A percentile compares a stretch with the other conserved stretches of the same genome.
phyloP scores from a whole-genome alignment of 64 coral and sea anemone genomes.

The Catalaphyllia jardinei region DNA sequence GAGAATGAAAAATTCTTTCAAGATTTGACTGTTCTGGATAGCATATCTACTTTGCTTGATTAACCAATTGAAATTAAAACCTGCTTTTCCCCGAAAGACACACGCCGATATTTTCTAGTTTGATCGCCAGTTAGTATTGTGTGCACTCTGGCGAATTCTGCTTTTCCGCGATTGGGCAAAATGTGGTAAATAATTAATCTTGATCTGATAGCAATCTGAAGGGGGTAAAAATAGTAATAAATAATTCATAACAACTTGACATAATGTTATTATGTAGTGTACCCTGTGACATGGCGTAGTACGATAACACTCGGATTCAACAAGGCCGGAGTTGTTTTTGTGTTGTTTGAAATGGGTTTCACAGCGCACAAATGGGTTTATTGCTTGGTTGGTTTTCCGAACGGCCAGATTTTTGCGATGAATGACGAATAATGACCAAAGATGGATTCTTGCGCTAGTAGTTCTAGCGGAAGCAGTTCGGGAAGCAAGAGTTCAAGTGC shows the following conservation, averaged over 20 bases:
- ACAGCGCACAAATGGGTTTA: not conserved
- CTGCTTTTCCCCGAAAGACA: not conserved
- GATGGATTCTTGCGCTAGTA: conserved; percentile 13
- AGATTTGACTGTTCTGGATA: not conserved
- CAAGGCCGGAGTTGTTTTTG: not conserved
- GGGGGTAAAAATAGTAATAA: not conserved
- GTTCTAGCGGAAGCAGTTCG: not conserved
- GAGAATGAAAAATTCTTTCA: too few relatives aligned
- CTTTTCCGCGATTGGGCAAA: not conserved
- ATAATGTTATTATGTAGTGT: not conserved
- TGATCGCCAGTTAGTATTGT: not conserved
- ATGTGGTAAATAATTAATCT: not conserved
- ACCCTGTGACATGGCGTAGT: not conserved
- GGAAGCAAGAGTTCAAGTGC: not conserved
- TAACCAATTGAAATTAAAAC: not conserved
- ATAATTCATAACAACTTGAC: conserved; percentile 1
- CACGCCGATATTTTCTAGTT: not conserved
- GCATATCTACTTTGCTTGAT: not conserved
- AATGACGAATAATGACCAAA: not conserved
- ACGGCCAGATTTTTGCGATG: not conserved
- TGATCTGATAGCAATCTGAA: conserved; percentile 6
- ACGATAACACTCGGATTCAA: not conserved
- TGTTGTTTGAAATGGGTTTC: not conserved
- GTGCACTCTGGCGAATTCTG: not conserved
- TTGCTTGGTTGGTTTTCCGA: not conserved